Conservation (phyloP, 1,140 invertebrate species). For the Fopius arisanus region DNA sequence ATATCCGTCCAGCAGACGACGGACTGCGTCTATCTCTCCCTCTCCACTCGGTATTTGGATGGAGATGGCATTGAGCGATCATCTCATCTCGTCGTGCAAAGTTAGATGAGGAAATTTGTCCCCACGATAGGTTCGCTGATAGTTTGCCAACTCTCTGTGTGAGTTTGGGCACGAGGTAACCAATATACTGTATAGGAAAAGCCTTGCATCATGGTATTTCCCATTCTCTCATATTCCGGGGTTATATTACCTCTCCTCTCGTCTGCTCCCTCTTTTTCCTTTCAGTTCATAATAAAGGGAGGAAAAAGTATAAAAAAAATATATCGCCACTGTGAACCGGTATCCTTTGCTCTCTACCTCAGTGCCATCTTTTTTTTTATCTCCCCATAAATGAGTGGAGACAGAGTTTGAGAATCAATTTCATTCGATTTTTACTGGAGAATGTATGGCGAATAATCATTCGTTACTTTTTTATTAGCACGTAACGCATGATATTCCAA, state of each 20-base stretch:
- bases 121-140: constrained; percentile 58
- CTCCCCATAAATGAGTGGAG: too few species aligned
- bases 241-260: background rate
- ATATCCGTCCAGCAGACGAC: background rate
- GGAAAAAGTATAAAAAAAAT: background rate
- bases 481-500: too few species aligned
- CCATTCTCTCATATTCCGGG: background rate
- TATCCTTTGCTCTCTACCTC: too few species aligned
- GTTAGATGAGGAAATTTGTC: constrained; percentile 66
- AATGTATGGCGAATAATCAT: too few species aligned
- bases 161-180: constrained; percentile 32
- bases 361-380: too few species aligned
- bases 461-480: too few species aligned
- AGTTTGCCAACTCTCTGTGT: constrained; percentile 55
- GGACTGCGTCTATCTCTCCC: background rate
- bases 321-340: background rate
- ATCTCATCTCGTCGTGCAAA: constrained; percentile 61
- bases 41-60: background rate
- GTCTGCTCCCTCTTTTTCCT: background rate
- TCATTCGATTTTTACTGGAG: too few species aligned
- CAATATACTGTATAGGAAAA: constrained; percentile 42
- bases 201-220: constrained; percentile 33
- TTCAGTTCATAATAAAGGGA: background rate
- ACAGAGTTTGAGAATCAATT: too few species aligned
- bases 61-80: constrained; percentile 61